Base-by-base conservation (phyloP, 1,140 invertebrate genomes). In the Hyphantria cunea region DNA sequence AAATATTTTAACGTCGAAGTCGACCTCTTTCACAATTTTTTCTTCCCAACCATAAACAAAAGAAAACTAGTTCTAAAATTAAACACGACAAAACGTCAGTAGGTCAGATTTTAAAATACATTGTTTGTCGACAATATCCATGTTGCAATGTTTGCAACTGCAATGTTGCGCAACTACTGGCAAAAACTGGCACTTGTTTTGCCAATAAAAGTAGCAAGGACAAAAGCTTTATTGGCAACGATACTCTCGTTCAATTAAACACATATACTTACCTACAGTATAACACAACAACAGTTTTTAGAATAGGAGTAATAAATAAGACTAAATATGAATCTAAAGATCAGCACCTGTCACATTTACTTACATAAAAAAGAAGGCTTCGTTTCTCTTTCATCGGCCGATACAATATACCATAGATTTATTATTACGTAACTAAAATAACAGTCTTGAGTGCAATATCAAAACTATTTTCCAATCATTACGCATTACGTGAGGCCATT, bases 91-190 rank as follows among this genome's bases (percentile, higher is more conserved):
- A 54, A 32, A 33, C 59, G 53, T 62, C 54, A 66, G 69, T 83
- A 76, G 76, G 79, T 78, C 76, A 66, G 48, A 61, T 78, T 82
- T 74, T 75, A 53, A 14, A 17, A 49, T 64, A 72, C 50, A 53
- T 51, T 55, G 47, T 54, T 62, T 68, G 54, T 68, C 60, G 60
- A 52, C 72, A 70, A 64, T 78, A 72, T 45, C 61, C 39, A 70
- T 78, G 66, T 71, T 80, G 74, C 74, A 86, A 84, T 73, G 77
- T 65, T 71, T 80, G 74, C 74, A 86, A 84, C 74, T 80, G 74
- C 72, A 73, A 61, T 64, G 45, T 58, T 80, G 63, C 73, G 74
- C 74, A 85, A 87, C 48, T 15, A 11, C 52, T 74, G 66, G 72
- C 75, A 73, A 74, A 76, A 80, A 73, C 66, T 71, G 67, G 64